phyloP scores from a whole-genome alignment of 1,140 invertebrate species.

The Musca vetustissima region DNA sequence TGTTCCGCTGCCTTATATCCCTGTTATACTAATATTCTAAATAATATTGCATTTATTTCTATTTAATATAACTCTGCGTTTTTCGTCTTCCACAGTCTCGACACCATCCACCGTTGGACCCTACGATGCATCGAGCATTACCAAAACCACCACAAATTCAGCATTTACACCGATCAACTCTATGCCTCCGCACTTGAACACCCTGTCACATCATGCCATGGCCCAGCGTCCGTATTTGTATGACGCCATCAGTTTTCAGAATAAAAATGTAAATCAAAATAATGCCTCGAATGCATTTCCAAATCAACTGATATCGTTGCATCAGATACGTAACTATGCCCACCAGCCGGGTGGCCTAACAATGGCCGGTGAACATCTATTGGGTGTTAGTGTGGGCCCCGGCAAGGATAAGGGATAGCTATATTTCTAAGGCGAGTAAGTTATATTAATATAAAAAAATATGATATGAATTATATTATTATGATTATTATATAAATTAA shows the following conservation, averaged over 20 bases:
- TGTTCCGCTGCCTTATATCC: too few relatives aligned
- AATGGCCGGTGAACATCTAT: slow-evolving; percentile 53
- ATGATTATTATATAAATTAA: not conserved
- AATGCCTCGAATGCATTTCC: slow-evolving; percentile 77
- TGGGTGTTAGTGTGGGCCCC: slow-evolving; percentile 53
- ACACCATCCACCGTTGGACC: slow-evolving; percentile 50
- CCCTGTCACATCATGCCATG: slow-evolving; percentile 72
- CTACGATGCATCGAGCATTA: slow-evolving; percentile 53
- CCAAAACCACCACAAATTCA: slow-evolving; percentile 70
- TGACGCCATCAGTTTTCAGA: slow-evolving; percentile 85
- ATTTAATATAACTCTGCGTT: not conserved
- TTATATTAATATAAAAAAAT: not conserved
- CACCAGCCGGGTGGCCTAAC: slow-evolving; percentile 73
- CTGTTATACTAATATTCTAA: too few relatives aligned
- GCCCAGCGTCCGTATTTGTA: slow-evolving; percentile 85
- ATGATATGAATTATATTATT: not conserved
- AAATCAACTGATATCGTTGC: slow-evolving; percentile 92
- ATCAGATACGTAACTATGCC: slow-evolving; percentile 95
- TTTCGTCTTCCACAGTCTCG: slow-evolving; percentile 36
- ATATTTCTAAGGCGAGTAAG: slow-evolving; percentile 45
- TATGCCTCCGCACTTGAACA: slow-evolving; percentile 79
- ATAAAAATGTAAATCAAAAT: slow-evolving; percentile 50
- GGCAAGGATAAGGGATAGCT: slow-evolving; percentile 56
- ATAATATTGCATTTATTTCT: too few relatives aligned
- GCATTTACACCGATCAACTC: slow-evolving; percentile 92